Base-by-base conservation (phyloP, 2,888 invertebrate genomes). In the Cheilosia scutellata region DNA sequence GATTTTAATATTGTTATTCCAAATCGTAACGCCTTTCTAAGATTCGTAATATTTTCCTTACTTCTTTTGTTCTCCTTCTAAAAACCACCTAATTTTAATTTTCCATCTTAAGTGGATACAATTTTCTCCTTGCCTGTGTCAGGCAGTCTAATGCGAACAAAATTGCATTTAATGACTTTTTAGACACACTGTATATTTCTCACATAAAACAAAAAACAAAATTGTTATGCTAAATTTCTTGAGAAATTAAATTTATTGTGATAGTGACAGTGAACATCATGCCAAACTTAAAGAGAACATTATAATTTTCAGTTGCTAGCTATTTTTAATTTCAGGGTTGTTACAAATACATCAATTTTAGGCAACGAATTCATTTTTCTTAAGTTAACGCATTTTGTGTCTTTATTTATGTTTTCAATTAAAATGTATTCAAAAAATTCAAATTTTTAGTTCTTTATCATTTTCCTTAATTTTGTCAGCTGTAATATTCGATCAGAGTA, bases 181-280 rank as follows among this genome's bases (percentile, higher is more conserved):
- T 58, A 27, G 9, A 13, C 29, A 37, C 3, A 44, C 6, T 58
- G 16, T 58, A 27, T 9, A 5, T 37, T 55, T 57, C 31, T 55
- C 29, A 11, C 4, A 11, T 40, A n/a, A 25, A 65, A 9, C 33
- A 11, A 37, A 27, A 62, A 11, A 37, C 37, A 37, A 25, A 5
- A 13, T 49, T 27, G 5, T 49, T 27, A 57, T 31, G 7, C 37
- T 11, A 37, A 16, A 57, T 29, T 57, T 31, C 55, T 55, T 55
- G 6, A 58, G 5, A 25, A 57, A 33, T 2, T 5, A 58, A 25
- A 20, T 58, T 33, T 37, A 65, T 75, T 75, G 57, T 75, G 65
- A 75, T 66, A 66, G 33, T 74, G 33, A 42, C 66, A 57, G 57
- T 75, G 27, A 74, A 44, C 27, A 63, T 60, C 13, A 53, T 63